These are phyloP conservation scores for Hylia prasina DNA, from an alignment of 2,113 vertebrate species.

Conservation along the genomic window DNA sequence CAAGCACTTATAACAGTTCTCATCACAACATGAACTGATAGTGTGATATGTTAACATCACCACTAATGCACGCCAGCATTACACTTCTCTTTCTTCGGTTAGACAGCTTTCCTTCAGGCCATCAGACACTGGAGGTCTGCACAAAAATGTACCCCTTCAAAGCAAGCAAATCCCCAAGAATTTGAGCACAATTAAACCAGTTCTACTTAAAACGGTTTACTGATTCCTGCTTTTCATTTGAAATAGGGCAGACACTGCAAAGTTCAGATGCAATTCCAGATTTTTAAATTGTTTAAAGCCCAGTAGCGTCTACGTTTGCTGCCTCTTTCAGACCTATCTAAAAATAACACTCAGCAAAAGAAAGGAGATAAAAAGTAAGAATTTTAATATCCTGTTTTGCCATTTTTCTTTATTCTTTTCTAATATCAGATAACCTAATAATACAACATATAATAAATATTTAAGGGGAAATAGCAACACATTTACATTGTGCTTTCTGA, in stretches of 20 bases:
- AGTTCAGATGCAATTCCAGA: neutral
- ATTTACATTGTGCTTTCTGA: slow-evolving; percentile 29
- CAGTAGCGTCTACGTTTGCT: neutral
- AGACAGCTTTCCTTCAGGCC: slow-evolving; percentile 60
- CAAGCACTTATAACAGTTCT: slow-evolving; percentile 50
- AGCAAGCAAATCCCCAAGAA: neutral
- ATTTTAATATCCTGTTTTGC: slow-evolving; percentile 43
- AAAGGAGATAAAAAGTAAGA: slow-evolving; percentile 20
- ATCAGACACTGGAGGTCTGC: slow-evolving; percentile 20
- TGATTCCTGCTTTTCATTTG: neutral
- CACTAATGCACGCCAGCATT: slow-evolving; percentile 44
- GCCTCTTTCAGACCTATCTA: neutral
- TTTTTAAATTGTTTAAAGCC: neutral
- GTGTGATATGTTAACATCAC: slow-evolving; percentile 57
- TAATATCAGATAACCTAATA: slow-evolving; percentile 49
- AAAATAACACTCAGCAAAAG: slow-evolving; percentile 8
- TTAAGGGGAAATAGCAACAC: slow-evolving; percentile 40
- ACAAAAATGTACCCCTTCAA: slow-evolving; percentile 15
- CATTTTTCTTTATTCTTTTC: slow-evolving; percentile 43
- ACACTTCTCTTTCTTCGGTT: slow-evolving; percentile 40
- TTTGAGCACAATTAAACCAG: neutral
- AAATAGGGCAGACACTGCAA: neutral
- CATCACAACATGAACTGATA: slow-evolving; percentile 59
- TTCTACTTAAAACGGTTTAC: neutral
- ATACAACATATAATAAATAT: slow-evolving; percentile 43